Evolutionary conservation across 1,140 invertebrate genomes (phyloP).

Genomic region (Atta colombica): DNA sequence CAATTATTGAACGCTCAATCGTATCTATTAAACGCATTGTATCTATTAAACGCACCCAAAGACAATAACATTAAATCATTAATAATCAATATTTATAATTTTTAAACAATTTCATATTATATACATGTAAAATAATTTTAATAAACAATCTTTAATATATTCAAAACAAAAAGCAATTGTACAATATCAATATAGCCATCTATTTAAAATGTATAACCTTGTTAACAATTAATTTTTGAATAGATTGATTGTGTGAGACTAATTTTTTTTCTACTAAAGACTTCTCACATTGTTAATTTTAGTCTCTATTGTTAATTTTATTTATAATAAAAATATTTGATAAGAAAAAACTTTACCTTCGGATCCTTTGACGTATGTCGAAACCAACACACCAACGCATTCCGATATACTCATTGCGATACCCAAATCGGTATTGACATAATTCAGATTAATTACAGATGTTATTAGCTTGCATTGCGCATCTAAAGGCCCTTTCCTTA

Average conservation of each 20-base stretch:
- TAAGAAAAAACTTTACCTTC: conserved; percentile 76
- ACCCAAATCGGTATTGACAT: conserved; percentile 90
- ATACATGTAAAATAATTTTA: background rate
- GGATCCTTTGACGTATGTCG: conserved; percentile 81
- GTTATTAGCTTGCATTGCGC: conserved; percentile 92
- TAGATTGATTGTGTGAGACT: background rate
- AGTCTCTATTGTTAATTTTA: background rate
- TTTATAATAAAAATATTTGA: background rate
- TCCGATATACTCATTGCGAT: conserved; percentile 92
- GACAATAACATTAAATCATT: conserved; percentile 42
- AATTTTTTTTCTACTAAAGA: background rate
- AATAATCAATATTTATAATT: background rate
- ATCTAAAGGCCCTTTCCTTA: conserved; percentile 92
- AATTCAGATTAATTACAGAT: conserved; percentile 89
- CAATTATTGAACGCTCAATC: too few species aligned
- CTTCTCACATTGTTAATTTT: background rate
- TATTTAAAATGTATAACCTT: background rate
- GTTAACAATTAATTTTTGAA: background rate
- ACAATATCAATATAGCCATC: background rate
- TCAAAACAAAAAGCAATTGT: background rate
- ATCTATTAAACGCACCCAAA: background rate
- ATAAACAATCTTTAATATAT: background rate
- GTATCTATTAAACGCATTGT: too few species aligned
- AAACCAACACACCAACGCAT: conserved; percentile 88
- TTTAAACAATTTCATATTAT: background rate